Base-by-base conservation (phyloP, 2,113 vertebrate genomes). In the Gobio gobio region DNA sequence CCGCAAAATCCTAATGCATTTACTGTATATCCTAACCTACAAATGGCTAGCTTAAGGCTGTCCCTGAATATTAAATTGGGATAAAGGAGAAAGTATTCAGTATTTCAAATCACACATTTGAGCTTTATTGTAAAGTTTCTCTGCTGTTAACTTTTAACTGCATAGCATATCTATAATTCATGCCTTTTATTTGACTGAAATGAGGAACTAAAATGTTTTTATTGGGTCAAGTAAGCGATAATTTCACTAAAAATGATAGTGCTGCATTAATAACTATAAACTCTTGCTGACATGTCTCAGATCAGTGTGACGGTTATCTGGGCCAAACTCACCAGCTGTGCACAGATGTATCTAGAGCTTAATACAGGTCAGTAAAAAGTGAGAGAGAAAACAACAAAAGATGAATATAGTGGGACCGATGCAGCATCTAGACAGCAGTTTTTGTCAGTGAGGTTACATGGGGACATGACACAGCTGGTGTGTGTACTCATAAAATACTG, bases 321-420 rank as follows among this genome's bases (percentile, higher is more conserved):
- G 84, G 80, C n/a, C 79, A 83, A 29, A 63, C 58, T 68, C 78
- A 82, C 64, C 74, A 78, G 64, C 79, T 36, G 59, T 40, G 79
- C 77, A 64, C 82, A 89, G 84, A 89, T 84, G 54, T 87, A 36
- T 66, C 51, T 43, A 18, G 4, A 22, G 68, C 66, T 77, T 83
- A 75, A 86, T 79, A 43, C 86, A 78, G 86, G 88, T 88, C 74
- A 90, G 18, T 18, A 1, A 66, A 51, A 82, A 24, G 36, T 24
- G 22, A 82, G 54, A 82, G 54, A 68, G 56, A 79, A 83, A 80
- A 58, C 76, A 73, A 56, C 66, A 43, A 26, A 40, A 85, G 80
- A 77, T 49, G 24, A 45, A 59, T 70, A 49, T 58, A 20, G 40
- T 22, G 24, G 47, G 58, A 36, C 33, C 36, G 43, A 40, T 51